These are phyloP conservation scores for Engystomops pustulosus DNA, from an alignment of 2,113 vertebrate species.

Conservation along the genomic window DNA sequence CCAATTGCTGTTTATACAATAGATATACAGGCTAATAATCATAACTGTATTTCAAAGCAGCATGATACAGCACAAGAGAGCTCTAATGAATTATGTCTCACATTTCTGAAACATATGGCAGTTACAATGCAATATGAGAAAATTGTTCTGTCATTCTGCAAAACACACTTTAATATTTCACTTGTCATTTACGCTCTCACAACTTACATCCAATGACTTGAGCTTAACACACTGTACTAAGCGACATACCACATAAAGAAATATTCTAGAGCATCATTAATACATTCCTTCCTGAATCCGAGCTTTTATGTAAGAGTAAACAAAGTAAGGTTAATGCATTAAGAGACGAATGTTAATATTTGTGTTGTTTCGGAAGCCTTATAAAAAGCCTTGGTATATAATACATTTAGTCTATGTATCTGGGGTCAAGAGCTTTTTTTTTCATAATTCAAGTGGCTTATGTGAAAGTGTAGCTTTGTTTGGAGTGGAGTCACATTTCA, in stretches of 20 bases:
- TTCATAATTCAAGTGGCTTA: too few relatives aligned
- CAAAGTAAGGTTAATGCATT: not conserved
- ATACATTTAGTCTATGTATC: too few relatives aligned
- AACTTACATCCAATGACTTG: constrained; percentile 21
- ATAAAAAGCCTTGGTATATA: not conserved
- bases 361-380: not conserved
- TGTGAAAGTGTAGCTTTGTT: too few relatives aligned
- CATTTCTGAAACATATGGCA: constrained; percentile 39
- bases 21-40: constrained; percentile 34
- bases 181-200: not conserved
- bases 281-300: not conserved
- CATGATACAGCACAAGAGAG: constrained; percentile 35
- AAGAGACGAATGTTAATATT: not conserved
- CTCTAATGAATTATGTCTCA: constrained; percentile 34
- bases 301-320: not conserved
- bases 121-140: constrained; percentile 43
- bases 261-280: not conserved
- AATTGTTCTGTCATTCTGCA: constrained; percentile 34
- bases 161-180: constrained; percentile 26
- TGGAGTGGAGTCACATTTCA: too few relatives aligned
- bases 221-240: not conserved
- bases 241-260: not conserved
- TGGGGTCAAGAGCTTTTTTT: not conserved
- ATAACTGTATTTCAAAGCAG: constrained; percentile 37
- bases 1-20: constrained; percentile 6